Percentiles rank a stretch among this genome's conserved stretches.
phyloP scores from a whole-genome alignment of 2,113 vertebrate genomes.

The Pelobates fuscus region DNA sequence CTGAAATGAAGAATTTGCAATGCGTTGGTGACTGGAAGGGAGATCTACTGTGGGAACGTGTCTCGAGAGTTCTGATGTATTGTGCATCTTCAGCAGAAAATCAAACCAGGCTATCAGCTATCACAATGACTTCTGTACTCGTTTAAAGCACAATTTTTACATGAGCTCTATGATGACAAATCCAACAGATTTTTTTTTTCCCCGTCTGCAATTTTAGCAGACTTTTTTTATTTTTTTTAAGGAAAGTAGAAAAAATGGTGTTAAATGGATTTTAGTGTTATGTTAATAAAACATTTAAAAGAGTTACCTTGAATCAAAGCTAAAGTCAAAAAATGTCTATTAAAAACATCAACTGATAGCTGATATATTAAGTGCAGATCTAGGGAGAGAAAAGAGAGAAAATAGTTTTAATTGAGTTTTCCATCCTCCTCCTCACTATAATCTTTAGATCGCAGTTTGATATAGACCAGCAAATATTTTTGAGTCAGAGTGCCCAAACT shows the following conservation, averaged over 20 bases:
- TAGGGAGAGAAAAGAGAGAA: too few relatives aligned
- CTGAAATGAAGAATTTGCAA: slow-evolving; percentile 80
- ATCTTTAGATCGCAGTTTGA: too few relatives aligned
- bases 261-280: slow-evolving; percentile 39
- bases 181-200: slow-evolving; percentile 1
- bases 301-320: slow-evolving; percentile 24
- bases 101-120: slow-evolving; percentile 60
- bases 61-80: slow-evolving; percentile 64
- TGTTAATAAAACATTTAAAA: slow-evolving; percentile 39
- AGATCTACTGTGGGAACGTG: slow-evolving; percentile 60
- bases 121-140: slow-evolving; percentile 63
- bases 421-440: too few relatives aligned
- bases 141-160: slow-evolving; percentile 36
- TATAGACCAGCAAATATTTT: too few relatives aligned
- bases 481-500: too few relatives aligned
- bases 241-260: background rate
- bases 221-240: slow-evolving; percentile 8
- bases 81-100: slow-evolving; percentile 58
- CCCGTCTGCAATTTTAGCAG: slow-evolving; percentile 1
- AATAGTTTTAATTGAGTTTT: too few relatives aligned
- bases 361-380: too few relatives aligned
- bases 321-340: slow-evolving; percentile 2
- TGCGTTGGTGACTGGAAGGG: slow-evolving; percentile 68
- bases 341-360: too few relatives aligned
- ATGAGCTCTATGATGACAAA: slow-evolving; percentile 29